Percentiles rank a stretch among this genome's conserved stretches.
Evolutionary conservation across 2,797 vertebrate genomes (phyloP).

Genomic region (Lepus townsendii): DNA sequence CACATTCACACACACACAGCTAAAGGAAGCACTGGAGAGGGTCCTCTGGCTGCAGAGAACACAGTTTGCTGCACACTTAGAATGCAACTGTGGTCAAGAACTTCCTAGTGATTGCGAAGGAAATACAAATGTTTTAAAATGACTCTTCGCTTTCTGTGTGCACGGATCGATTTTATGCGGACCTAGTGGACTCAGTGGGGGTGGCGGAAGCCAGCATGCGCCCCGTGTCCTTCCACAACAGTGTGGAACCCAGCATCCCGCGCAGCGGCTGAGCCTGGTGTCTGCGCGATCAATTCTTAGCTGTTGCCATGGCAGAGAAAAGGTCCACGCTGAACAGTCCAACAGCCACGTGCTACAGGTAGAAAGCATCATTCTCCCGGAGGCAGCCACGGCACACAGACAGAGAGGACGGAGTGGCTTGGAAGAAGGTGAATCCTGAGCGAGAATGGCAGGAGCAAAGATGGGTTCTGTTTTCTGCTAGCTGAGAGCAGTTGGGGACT

Average conservation of each 20-base stretch:
- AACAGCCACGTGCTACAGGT: background rate
- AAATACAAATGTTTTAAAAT: background rate
- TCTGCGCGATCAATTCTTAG: background rate
- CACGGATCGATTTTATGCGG: background rate
- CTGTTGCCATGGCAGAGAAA: background rate
- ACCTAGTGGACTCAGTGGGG: background rate
- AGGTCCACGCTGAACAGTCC: background rate
- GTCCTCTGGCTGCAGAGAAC: background rate
- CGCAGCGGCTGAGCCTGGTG: background rate
- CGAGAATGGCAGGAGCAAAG: background rate
- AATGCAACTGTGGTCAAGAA: constrained; percentile 13
- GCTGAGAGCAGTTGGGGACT: background rate
- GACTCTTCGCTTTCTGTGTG: background rate
- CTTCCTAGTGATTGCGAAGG: constrained; percentile 20
- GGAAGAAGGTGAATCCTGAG: background rate
- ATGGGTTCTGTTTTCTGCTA: background rate
- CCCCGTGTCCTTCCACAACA: background rate
- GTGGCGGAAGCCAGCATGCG: background rate
- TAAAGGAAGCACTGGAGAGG: background rate
- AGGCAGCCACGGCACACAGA: background rate
- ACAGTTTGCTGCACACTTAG: background rate
- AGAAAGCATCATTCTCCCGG: background rate
- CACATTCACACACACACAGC: background rate
- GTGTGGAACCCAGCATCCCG: background rate
- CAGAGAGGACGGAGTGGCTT: background rate